phyloP scores from a whole-genome alignment of 2,113 vertebrate species.

The Ranitomeya imitator region DNA sequence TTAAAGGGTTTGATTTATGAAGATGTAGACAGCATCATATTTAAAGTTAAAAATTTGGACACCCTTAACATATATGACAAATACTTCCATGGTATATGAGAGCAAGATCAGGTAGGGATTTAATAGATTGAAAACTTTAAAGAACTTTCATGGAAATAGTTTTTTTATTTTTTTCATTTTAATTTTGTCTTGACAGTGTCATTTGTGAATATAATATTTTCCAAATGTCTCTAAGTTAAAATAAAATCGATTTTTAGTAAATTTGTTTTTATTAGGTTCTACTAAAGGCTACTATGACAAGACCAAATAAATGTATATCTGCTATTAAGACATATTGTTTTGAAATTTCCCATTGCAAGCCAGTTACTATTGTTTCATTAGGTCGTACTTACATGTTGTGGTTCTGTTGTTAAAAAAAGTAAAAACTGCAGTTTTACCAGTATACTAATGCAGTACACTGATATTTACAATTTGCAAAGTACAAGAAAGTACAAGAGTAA shows the following conservation, averaged over 20 bases:
- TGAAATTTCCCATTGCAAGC: no score
- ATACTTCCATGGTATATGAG: background rate
- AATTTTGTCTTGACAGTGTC: background rate
- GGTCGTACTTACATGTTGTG: no score
- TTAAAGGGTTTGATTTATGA: background rate
- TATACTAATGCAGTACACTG: no score
- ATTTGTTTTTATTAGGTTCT: background rate
- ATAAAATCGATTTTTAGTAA: background rate
- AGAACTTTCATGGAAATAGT: background rate
- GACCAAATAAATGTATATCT: no score
- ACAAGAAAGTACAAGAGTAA: no score
- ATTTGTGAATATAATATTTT: background rate
- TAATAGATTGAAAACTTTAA: background rate
- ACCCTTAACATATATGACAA: constrained; percentile 4
- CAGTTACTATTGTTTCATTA: no score
- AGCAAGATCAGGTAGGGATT: background rate
- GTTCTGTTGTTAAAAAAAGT: no score
- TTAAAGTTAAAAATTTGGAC: background rate
- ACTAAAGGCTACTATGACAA: background rate
- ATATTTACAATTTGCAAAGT: no score
- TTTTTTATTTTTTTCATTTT: background rate
- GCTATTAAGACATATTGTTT: no score
- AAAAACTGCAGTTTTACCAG: no score
- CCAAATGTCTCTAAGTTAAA: background rate
- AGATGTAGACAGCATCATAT: background rate